Evolutionary conservation across 2,797 vertebrate genomes (phyloP), one percentile per base, ranked within the genome.

Genomic region (Coranthus polyacanthus): DNA sequence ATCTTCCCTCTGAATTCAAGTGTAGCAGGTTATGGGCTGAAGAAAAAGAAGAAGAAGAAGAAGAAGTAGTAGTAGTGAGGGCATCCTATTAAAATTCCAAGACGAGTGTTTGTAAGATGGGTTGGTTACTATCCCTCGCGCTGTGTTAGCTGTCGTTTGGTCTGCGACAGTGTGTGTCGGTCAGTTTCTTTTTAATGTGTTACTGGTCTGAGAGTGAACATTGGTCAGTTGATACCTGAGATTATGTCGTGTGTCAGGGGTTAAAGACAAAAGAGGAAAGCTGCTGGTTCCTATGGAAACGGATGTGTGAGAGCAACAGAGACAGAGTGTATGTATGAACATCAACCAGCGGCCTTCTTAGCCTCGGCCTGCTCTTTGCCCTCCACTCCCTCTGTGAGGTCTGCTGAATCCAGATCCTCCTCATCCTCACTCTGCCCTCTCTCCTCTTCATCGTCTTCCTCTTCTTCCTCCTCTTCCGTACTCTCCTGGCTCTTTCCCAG

Each of bases 401-500:
- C 95, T 0, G 92, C 88, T 0, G 87, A 84, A 75, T 95, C 95
- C 0, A 93, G 64, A 49, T 95, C 96, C 41, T 97, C 96, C 53
- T 96, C 96, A 5, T 96, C 96, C 3, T 96, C 96, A 3, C 96
- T 96, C 56, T 89, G 95, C 16, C 90, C 94, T 43, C 79, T 78
- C 3, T 90, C 95, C 8, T 87, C 95, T 0, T 91, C 79, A 0
- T 95, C 95, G 6, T 95, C 95, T 10, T 92, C 94, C 1, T 95
- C 96, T 3, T 88, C 91, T 0, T 93, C 95, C 36, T 98, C 97
- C 7, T 97, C 97, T 34, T 98, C 97, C 0, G 95, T 93, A 56
- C 95, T 96, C 29, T 94, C 94, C 13, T 95, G 95, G 86, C 93
- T 95, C 88, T 97, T 97, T 39, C 95, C 94, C 5, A 99, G 94